These are phyloP conservation scores for Sycophila texana DNA, from an alignment of 2,888 invertebrate genomes.

Conservation along the genomic window DNA sequence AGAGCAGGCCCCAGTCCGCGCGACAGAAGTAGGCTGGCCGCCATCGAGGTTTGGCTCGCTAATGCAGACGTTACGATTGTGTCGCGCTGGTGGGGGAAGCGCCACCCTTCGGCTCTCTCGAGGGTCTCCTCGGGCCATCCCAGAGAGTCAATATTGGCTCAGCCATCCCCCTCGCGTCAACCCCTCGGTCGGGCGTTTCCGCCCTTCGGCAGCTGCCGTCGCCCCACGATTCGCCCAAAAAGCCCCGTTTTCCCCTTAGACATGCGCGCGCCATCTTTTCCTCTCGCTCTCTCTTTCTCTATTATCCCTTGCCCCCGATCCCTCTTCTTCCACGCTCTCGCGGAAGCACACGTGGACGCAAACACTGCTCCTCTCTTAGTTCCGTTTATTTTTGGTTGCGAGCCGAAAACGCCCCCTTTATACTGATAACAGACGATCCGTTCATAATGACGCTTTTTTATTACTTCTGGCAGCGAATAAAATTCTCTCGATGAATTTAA, in stretches of 20 bases:
- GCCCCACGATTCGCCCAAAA: not conserved
- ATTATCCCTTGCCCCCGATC: not conserved
- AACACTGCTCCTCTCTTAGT: not conserved
- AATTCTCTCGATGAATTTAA: too few relatives aligned
- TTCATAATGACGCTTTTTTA: not conserved
- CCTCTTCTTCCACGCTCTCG: not conserved
- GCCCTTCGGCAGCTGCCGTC: conserved; percentile 8
- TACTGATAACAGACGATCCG: conserved; percentile 4
- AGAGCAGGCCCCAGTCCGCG: not conserved
- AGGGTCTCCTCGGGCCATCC: conserved; percentile 63
- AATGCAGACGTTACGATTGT: conserved; percentile 2
- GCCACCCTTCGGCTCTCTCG: conserved; percentile 66
- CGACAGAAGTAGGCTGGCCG: not conserved
- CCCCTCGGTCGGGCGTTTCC: conserved; percentile 31
- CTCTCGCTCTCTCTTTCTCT: not conserved
- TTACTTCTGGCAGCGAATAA: not conserved
- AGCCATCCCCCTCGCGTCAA: conserved; percentile 67
- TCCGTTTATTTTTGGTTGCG: conserved; percentile 29
- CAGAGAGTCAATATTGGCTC: conserved; percentile 74
- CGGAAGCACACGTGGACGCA: not conserved
- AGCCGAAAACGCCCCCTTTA: conserved; percentile 30
- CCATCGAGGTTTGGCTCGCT: conserved; percentile 7
- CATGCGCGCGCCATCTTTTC: not conserved
- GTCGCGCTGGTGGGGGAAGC: conserved; percentile 51
- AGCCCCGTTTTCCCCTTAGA: not conserved